Base-by-base conservation (phyloP, 92 coral and sea anemone species). In the Nematostella vectensis region DNA sequence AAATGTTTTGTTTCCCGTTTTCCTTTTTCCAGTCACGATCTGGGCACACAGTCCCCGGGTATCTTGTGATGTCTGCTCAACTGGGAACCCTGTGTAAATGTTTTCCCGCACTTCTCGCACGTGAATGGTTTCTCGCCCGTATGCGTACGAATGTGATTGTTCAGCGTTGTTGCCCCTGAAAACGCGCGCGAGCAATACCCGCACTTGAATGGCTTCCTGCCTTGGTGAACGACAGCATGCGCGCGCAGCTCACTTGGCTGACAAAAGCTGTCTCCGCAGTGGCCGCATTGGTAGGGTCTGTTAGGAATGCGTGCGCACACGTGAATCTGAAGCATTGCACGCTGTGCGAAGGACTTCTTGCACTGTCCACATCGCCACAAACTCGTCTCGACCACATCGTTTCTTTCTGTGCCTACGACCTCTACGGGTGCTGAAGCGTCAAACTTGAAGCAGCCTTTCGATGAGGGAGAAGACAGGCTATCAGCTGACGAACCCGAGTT, bases 121-220 rank as follows among this genome's bases (percentile, higher is more conserved):
- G 55, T 67, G 72, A 91, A 91, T 20, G 98, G 98, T 63, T 77
- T 78, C 63, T 91, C 98, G 12, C 98, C 98, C 4, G 98, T 91
- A 40, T 91, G 98, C 12, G 95, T 87, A 21, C 98, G 76, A 10
- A 91, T 89, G 61, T 91, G 98, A 43, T 91, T 91, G 54, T 83
- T 87, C 4, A 91, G 82, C 1, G 98, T 91, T 11, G 98, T 91
- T 21, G 98, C 89, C 15, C 98, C 98, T 22, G 93, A 77, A 53
- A 91, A 91, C 11, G 98, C 59, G 49, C 98, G 88, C 53, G 88
- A 78, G 57, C 98, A 91, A 63, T 65, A 91, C 10, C 98, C 98
- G 50, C 98, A 91, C 67, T 78, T 86, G 63, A 91, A 91, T 62
- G 96, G 98, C 65, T 91, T 91, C 59, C 83, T 84, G 27, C 89